Evolutionary conservation across 2,797 vertebrate species (phyloP), one percentile per base, ranked within the genome.

Genomic region (Microctenopoma stevenorrisi): DNA sequence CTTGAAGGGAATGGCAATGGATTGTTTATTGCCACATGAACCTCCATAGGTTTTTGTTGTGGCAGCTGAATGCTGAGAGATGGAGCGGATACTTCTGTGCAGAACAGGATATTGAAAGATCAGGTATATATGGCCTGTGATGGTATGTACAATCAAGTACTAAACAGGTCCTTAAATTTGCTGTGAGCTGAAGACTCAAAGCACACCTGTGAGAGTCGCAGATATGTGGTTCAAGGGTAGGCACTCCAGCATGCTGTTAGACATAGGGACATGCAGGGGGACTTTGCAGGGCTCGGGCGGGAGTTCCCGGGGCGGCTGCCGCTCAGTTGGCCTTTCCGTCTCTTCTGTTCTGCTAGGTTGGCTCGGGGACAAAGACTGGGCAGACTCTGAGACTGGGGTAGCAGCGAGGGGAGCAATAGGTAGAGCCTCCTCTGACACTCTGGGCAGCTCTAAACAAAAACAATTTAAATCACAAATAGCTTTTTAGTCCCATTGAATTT

Each of bases 1-100:
- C 47, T 90, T 26, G 89, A 88, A 47, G 90, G 81, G 89, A 93
- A 94, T 84, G 91, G 83, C 63, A 95, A 91, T 76, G 93, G 86
- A 87, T 90, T 93, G 73, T 94, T 89, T 86, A 94, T 91, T 51
- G 88, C 88, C 84, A 89, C 64, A 78, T 94, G 83, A 86, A 91
- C 77, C 30, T 90, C 91, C 73, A 92, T 72, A 4, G 89, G 72
- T 78, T 94, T 94, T 62, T 89, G 85, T 48, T 92, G 94, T 60
- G 77, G 74, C 59, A 89, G 68, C 47, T 90, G 91, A 15, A 91
- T 7, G 12, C 74, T 68, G 14, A 95, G 88, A 49, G 94, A 90
- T 57, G 94, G 88, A 81, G 91, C 92, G 57, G 94, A 80, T 74
- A 94, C 87, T 55, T 96, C 96, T 94, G 92, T 30, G 79, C 4